Percentiles rank a stretch among this genome's conserved stretches.
These are phyloP conservation scores for Nomada fucata DNA, from an alignment of 2,888 invertebrate species.

Conservation along the genomic window DNA sequence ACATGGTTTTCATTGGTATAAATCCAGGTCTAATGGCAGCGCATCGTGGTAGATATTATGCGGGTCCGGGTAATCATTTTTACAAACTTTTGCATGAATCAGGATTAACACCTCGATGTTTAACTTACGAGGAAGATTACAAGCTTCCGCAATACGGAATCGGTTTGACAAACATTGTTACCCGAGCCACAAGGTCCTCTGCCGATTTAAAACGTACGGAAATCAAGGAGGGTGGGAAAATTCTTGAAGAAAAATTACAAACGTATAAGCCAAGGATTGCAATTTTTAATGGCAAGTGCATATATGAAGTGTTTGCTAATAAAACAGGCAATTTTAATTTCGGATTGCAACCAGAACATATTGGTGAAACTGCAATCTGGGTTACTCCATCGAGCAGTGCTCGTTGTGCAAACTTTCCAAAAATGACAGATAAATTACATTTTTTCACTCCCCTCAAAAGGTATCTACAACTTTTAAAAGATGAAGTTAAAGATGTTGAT, in stretches of 20 bases:
- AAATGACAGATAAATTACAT: slow-evolving; percentile 81
- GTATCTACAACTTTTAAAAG: slow-evolving; percentile 77
- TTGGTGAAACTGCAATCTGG: slow-evolving; percentile 79
- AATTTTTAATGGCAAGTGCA: slow-evolving; percentile 82
- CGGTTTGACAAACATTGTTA: slow-evolving; percentile 81
- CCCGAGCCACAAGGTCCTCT: slow-evolving; percentile 80
- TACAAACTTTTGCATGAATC: slow-evolving; percentile 81
- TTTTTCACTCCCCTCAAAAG: slow-evolving; percentile 80
- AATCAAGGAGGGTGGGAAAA: slow-evolving; percentile 77
- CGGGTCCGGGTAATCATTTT: slow-evolving; percentile 83
- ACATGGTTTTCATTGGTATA: slow-evolving; percentile 81
- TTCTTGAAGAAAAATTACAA: slow-evolving; percentile 76
- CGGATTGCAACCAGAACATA: slow-evolving; percentile 77
- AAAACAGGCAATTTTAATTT: slow-evolving; percentile 76
- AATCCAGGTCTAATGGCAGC: slow-evolving; percentile 82
- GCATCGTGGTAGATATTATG: slow-evolving; percentile 81
- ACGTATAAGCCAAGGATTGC: slow-evolving; percentile 80
- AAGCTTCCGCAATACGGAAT: slow-evolving; percentile 77
- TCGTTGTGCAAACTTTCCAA: slow-evolving; percentile 81
- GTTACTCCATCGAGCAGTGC: slow-evolving; percentile 83
- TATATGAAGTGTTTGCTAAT: slow-evolving; percentile 80
- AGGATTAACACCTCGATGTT: slow-evolving; percentile 72
- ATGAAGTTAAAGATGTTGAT: slow-evolving; percentile 75
- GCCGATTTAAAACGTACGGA: slow-evolving; percentile 79
- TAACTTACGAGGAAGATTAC: slow-evolving; percentile 79